Percentiles rank a stretch among this genome's conserved stretches.
These are phyloP conservation scores for Caradrina clavipalpis DNA, from an alignment of 2,888 invertebrate species.

Conservation along the genomic window DNA sequence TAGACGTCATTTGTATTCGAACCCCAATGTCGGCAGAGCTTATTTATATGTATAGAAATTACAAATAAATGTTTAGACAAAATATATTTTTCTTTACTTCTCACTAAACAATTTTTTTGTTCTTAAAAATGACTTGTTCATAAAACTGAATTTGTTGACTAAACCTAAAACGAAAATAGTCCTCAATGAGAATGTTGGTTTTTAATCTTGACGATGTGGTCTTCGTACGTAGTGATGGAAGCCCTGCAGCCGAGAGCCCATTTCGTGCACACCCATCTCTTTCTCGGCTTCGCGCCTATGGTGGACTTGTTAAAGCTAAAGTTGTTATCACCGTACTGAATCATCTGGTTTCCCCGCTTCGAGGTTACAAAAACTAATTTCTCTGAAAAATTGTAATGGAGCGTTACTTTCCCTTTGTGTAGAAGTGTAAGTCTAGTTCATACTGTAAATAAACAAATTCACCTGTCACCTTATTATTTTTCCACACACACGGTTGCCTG, in stretches of 20 bases:
- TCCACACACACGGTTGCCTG: background rate
- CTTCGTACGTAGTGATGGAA: conserved; percentile 65
- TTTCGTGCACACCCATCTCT: conserved; percentile 72
- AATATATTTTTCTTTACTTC: background rate
- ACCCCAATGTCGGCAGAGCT: background rate
- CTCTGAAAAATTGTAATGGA: conserved; percentile 39
- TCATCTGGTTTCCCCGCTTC: conserved; percentile 68
- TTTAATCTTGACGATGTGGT: conserved; percentile 60
- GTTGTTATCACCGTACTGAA: conserved; percentile 64
- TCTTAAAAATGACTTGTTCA: no score
- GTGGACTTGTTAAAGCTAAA: conserved; percentile 67
- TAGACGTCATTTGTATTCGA: no score
- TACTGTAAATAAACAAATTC: background rate
- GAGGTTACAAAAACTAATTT: conserved; percentile 65
- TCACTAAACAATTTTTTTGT: no score
- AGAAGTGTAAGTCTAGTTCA: background rate
- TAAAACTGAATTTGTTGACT: background rate
- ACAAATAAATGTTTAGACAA: background rate
- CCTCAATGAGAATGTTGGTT: conserved; percentile 65
- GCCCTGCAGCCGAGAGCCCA: conserved; percentile 69
- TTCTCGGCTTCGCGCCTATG: conserved; percentile 49
- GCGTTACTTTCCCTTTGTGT: background rate
- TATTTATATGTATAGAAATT: no score
- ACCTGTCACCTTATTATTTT: background rate
- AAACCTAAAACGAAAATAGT: background rate